Evolutionary conservation across 2,888 invertebrate genomes (phyloP).

Genomic region (Coelopa pilipes): DNA sequence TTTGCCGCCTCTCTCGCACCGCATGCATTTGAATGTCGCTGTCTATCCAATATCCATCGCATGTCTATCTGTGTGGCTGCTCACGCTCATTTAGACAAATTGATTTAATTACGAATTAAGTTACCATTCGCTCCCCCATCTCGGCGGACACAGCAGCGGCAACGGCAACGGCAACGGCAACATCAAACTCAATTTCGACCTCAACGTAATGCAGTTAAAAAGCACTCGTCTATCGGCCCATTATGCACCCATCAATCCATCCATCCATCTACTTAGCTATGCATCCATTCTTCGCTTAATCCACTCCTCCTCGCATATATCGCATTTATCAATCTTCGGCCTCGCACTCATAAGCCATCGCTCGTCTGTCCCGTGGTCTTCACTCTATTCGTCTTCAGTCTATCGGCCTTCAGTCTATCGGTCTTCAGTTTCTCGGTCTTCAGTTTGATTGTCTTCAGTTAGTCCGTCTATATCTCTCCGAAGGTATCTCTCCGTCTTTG

Average conservation of each 20-base stretch:
- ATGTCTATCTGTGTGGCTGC: neutral
- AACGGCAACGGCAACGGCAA: neutral
- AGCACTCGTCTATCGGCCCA: constrained; percentile 12
- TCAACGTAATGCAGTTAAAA: constrained; percentile 17
- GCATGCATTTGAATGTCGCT: too few species aligned
- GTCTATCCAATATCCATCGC: neutral
- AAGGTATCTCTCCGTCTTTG: too few species aligned
- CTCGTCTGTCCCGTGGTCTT: neutral
- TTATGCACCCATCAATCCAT: neutral
- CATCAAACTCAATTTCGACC: constrained; percentile 4
- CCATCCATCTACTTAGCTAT: neutral
- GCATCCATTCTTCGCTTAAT: constrained; percentile 18
- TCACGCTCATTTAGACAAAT: constrained; percentile 15
- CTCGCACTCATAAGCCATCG: neutral
- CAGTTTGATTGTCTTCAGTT: too few species aligned
- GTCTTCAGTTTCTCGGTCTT: too few species aligned
- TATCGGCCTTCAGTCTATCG: too few species aligned
- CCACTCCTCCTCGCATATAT: neutral
- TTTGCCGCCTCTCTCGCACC: neutral
- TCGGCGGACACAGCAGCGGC: neutral
- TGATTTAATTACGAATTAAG: constrained; percentile 11
- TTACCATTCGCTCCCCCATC: constrained; percentile 3
- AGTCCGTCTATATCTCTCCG: too few species aligned
- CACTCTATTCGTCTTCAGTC: neutral
- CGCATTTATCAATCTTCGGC: constrained; percentile 11